Percentiles rank a stretch among this genome's conserved stretches.
Conservation (phyloP, 2,888 invertebrate genomes). For the Phragmatobia fuliginosa region DNA sequence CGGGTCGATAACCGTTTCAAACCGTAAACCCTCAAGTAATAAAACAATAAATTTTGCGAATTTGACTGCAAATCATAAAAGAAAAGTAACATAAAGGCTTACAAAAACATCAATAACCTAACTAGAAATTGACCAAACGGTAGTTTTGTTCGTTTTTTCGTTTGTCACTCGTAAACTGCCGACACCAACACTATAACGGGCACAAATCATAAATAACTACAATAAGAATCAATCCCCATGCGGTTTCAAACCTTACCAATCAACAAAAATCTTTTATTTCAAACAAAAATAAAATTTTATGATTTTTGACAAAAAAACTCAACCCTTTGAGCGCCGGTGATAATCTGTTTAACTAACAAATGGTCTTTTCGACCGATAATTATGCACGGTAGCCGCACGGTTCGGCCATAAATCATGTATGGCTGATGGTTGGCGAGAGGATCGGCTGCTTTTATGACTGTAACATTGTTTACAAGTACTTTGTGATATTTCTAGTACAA, state of each 20-base stretch:
- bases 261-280: neutral
- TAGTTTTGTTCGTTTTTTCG: neutral
- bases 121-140: neutral
- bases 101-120: too few relatives aligned
- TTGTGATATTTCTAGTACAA: neutral
- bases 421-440: neutral
- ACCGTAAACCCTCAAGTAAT: too few relatives aligned
- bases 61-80: too few relatives aligned
- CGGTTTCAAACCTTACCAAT: neutral
- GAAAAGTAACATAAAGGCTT: too few relatives aligned
- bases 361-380: constrained; percentile 43
- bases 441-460: neutral
- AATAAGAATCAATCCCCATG: constrained; percentile 1
- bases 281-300: constrained; percentile 1
- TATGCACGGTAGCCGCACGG: constrained; percentile 38
- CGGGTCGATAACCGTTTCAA: too few relatives aligned
- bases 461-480: neutral
- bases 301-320: constrained; percentile 19
- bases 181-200: neutral
- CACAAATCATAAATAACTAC: neutral
- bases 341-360: constrained; percentile 50
- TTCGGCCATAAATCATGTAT: constrained; percentile 17
- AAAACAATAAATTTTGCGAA: too few relatives aligned
- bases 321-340: constrained; percentile 41
- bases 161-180: neutral